Conservation (phyloP, 2,113 vertebrate genomes). For the Chaetura pelagica region DNA sequence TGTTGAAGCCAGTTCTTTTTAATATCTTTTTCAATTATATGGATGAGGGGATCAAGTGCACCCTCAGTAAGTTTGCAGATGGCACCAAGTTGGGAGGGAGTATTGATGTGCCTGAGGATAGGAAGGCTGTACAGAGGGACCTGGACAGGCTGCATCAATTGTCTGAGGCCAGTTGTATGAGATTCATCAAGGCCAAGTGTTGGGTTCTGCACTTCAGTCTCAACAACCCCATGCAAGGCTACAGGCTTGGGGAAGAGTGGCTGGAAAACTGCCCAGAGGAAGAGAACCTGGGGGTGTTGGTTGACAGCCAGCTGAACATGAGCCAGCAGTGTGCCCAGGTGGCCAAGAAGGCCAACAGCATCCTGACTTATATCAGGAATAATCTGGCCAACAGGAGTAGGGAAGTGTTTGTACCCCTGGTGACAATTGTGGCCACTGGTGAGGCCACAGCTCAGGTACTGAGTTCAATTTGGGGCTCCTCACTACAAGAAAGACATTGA, state of each 20-base stretch:
- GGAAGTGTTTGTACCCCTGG: not conserved
- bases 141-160: not conserved
- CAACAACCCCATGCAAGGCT: not conserved
- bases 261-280: not conserved
- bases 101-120: not conserved
- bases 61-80: not conserved
- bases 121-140: not conserved
- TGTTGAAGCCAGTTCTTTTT: not conserved
- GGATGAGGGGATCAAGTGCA: not conserved
- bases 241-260: not conserved
- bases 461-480: not conserved
- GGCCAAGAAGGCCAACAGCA: not conserved
- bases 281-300: not conserved
- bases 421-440: not conserved
- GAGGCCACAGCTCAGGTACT: not conserved
- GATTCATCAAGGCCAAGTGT: not conserved
- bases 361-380: not conserved
- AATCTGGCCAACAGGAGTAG: not conserved
- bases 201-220: not conserved
- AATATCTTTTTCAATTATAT: not conserved
- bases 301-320: too few species aligned
- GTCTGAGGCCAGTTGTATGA: not conserved
- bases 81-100: not conserved
- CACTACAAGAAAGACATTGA: not conserved
- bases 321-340: not conserved